Evolutionary conservation across 2,888 invertebrate species (phyloP).

Genomic region (Tipula confusa): DNA sequence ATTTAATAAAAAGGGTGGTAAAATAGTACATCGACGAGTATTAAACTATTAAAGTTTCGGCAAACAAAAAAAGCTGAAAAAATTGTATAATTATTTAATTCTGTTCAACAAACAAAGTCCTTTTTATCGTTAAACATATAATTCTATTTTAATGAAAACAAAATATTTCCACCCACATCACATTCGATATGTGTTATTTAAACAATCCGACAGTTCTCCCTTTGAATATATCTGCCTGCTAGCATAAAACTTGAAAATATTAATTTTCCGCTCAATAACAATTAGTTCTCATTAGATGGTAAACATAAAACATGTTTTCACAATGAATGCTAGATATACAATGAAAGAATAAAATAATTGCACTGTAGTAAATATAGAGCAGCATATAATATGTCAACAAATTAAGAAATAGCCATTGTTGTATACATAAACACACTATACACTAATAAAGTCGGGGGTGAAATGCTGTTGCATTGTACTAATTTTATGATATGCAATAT

Average conservation of each 20-base stretch:
- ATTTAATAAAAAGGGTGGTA: not conserved
- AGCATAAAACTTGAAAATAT: conserved; percentile 20
- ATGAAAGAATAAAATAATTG: not conserved
- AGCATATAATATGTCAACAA: not conserved
- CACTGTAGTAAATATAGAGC: not conserved
- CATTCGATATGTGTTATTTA: conserved; percentile 7
- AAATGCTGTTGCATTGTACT: not conserved
- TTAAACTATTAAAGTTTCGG: not conserved
- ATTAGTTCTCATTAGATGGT: conserved; percentile 12
- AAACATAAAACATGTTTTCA: not conserved
- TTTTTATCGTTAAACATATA: not conserved
- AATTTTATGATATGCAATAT: not conserved
- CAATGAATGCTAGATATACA: not conserved
- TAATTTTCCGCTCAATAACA: conserved; percentile 25
- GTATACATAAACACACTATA: not conserved
- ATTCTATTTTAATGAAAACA: not conserved
- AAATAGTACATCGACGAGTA: not conserved
- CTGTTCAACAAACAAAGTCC: not conserved
- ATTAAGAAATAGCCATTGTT: not conserved
- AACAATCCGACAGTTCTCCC: not conserved
- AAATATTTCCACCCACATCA: conserved; percentile 3
- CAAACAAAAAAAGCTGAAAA: not conserved
- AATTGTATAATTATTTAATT: conserved; percentile 12
- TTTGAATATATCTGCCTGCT: not conserved
- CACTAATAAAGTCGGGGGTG: no score